phyloP scores from a whole-genome alignment of 2,797 vertebrate species.

The Eulemur mongoz region DNA sequence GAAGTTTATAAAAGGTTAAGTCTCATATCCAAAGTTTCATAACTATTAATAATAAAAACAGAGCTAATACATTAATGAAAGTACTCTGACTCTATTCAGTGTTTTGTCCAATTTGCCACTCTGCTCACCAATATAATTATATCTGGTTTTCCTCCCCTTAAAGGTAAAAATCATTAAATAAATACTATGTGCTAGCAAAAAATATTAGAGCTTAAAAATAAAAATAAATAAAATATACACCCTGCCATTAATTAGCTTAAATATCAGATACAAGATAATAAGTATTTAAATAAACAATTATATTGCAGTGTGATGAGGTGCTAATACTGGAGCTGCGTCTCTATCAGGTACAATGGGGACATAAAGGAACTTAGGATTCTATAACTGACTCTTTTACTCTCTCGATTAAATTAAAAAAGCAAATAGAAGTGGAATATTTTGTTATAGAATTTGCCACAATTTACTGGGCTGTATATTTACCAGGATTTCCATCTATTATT shows the following conservation, averaged over 20 bases:
- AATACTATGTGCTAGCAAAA: neutral
- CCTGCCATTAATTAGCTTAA: neutral
- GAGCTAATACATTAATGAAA: neutral
- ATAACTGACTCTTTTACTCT: neutral
- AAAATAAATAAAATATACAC: neutral
- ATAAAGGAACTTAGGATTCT: neutral
- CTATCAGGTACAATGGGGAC: neutral
- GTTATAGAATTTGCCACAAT: neutral
- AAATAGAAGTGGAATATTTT: neutral
- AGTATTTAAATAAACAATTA: constrained; percentile 24
- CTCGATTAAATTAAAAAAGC: constrained; percentile 9
- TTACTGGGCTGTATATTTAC: neutral
- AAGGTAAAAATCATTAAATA: neutral
- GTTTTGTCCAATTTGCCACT: neutral
- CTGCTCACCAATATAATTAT: neutral
- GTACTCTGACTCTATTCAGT: neutral
- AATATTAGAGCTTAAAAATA: neutral
- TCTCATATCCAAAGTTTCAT: neutral
- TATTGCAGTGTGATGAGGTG: neutral
- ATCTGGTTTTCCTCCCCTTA: neutral
- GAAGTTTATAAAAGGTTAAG: neutral
- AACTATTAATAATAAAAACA: neutral
- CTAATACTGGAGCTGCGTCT: neutral
- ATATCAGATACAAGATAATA: neutral
- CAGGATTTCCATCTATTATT: neutral